These are phyloP conservation scores for Drosophila lutescens DNA, from an alignment of 2,888 invertebrate genomes.

Conservation along the genomic window DNA sequence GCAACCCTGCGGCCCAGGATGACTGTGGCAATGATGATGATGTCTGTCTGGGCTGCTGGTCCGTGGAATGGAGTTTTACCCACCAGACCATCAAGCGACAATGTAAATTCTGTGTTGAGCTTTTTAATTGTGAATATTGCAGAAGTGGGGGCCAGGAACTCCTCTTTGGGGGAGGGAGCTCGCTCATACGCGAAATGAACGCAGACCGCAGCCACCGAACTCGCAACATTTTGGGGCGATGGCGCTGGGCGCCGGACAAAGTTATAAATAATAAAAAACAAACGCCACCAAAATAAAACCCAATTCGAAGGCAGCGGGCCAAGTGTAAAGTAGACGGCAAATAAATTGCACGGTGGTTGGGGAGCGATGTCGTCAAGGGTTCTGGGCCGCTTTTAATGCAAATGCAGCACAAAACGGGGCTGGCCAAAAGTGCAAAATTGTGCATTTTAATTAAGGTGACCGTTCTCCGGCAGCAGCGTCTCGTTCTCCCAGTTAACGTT, in stretches of 20 bases:
- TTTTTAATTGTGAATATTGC: conserved; percentile 75
- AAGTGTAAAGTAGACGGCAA: conserved; percentile 74
- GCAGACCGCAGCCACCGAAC: conserved; percentile 67
- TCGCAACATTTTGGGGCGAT: conserved; percentile 41
- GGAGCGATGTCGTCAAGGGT: conserved; percentile 59
- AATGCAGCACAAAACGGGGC: conserved; percentile 71
- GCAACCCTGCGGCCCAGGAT: conserved; percentile 16
- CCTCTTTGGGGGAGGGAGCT: conserved; percentile 8
- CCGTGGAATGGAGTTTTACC: conserved; percentile 43
- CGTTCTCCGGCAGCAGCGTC: conserved; percentile 44
- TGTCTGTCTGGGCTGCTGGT: conserved; percentile 46
- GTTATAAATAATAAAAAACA: conserved; percentile 60
- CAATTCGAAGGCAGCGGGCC: conserved; percentile 58
- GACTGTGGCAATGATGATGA: conserved; percentile 44
- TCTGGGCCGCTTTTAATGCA: conserved; percentile 68
- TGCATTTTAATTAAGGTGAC: conserved; percentile 80
- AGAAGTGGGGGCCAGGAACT: conserved; percentile 8
- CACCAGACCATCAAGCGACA: conserved; percentile 69
- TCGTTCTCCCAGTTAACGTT: conserved; percentile 45
- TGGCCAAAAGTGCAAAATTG: conserved; percentile 80
- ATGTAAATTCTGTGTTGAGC: conserved; percentile 80
- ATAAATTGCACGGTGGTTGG: conserved; percentile 71
- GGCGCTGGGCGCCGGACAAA: conserved; percentile 19
- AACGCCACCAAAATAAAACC: conserved; percentile 43
- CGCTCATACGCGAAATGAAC: conserved; percentile 76